Evolutionary conservation across 2,113 vertebrate species (phyloP).

Genomic region (Myiopsitta monachus): DNA sequence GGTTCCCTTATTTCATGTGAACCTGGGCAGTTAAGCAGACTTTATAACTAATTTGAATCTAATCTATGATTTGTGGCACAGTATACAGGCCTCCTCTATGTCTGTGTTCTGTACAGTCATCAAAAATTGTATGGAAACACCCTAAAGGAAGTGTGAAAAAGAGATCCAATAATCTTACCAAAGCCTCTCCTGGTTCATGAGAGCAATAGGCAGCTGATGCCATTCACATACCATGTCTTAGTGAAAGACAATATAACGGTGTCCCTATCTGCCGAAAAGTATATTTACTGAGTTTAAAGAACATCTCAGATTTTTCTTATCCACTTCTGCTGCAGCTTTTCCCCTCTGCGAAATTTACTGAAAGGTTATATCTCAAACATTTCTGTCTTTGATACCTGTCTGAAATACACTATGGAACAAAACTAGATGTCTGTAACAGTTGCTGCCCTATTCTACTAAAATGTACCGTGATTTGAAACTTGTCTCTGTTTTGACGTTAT

Average conservation of each 20-base stretch:
- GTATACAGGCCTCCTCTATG: background rate
- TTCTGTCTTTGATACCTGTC: background rate
- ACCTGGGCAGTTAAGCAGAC: background rate
- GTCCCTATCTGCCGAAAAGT: background rate
- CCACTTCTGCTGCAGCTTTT: background rate
- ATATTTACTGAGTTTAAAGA: background rate
- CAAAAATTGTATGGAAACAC: background rate
- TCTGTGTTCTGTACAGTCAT: background rate
- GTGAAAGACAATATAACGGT: background rate
- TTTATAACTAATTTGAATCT: background rate
- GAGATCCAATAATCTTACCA: background rate
- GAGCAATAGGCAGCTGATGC: background rate
- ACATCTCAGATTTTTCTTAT: background rate
- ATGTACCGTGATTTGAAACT: background rate
- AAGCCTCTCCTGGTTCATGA: background rate
- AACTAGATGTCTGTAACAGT: background rate
- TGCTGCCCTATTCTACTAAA: background rate
- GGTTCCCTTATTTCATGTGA: background rate
- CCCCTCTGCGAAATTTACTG: background rate
- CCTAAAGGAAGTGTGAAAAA: background rate
- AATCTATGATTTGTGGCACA: background rate
- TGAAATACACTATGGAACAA: accelerated
- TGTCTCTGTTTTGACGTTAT: background rate
- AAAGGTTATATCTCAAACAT: background rate
- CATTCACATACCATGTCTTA: accelerated